phyloP scores from a whole-genome alignment of 2,797 vertebrate genomes.

The Scolopax bukidnonensis region DNA sequence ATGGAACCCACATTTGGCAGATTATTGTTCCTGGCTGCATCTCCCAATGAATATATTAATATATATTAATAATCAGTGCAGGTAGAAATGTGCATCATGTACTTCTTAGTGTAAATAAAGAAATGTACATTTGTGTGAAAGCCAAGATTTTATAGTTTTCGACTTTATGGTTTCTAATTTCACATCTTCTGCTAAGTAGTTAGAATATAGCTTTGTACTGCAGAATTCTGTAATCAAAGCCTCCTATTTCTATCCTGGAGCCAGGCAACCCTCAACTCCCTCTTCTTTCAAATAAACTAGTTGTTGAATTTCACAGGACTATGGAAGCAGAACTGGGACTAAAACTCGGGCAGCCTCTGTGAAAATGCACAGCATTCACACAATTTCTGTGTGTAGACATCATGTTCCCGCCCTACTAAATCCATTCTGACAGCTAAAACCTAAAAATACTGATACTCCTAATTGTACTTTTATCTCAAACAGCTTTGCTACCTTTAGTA shows the following conservation, averaged over 20 bases:
- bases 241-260: not conserved
- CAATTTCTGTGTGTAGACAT: not conserved
- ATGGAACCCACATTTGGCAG: not conserved
- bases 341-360: not conserved
- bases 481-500: not conserved
- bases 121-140: not conserved
- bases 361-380: not conserved
- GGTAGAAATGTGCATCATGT: not conserved
- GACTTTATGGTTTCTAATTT: not conserved
- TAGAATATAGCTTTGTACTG: not conserved
- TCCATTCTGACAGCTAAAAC: not conserved
- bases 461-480: not conserved
- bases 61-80: not conserved
- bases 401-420: not conserved
- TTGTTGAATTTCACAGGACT: not conserved
- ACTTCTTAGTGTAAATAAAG: not conserved
- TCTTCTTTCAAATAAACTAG: not conserved
- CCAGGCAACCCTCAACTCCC: not conserved
- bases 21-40: not conserved
- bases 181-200: not conserved
- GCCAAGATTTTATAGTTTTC: not conserved
- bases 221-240: not conserved
- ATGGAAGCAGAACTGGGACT: not conserved
- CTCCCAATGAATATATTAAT: not conserved
- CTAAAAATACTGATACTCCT: not conserved